Percentiles rank a stretch among this genome's conserved stretches.
phyloP scores from a whole-genome alignment of 2,797 vertebrate species.

The Ataeniobius toweri region DNA sequence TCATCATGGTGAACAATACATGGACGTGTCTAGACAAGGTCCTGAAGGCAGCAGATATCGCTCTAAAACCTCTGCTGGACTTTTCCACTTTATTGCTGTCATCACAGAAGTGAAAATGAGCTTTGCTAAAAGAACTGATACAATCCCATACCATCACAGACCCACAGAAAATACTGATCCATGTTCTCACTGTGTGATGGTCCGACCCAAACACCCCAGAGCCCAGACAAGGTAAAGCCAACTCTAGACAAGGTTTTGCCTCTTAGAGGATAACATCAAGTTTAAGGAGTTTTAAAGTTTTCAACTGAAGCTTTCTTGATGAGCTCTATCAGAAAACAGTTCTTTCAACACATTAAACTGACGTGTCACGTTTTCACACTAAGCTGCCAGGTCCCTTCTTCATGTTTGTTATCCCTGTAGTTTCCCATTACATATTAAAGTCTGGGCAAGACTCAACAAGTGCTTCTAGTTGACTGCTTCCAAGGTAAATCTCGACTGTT shows the following conservation, averaged over 20 bases:
- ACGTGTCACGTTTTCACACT: background rate
- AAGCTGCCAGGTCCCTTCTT: background rate
- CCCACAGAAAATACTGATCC: background rate
- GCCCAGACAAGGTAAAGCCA: background rate
- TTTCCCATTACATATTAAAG: constrained; percentile 41
- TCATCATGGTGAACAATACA: background rate
- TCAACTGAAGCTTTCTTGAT: too few relatives aligned
- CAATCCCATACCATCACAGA: background rate
- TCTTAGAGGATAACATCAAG: too few relatives aligned
- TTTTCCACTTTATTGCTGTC: background rate
- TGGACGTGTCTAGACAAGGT: background rate
- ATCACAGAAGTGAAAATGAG: background rate
- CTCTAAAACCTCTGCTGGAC: background rate
- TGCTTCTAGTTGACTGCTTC: constrained; percentile 9
- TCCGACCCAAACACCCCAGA: background rate
- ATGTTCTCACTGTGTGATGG: fast-evolving
- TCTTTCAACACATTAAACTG: background rate
- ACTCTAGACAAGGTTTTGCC: too few relatives aligned
- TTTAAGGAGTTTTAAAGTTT: too few relatives aligned
- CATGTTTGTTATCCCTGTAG: background rate
- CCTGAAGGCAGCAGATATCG: background rate
- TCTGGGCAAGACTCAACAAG: constrained; percentile 57
- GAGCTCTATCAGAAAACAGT: background rate
- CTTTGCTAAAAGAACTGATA: background rate
- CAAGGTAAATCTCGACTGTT: constrained; percentile 7